Percentiles rank a stretch among this genome's conserved stretches.
These are phyloP conservation scores for Lasiommata megera DNA, from an alignment of 2,888 invertebrate genomes.

Conservation along the genomic window DNA sequence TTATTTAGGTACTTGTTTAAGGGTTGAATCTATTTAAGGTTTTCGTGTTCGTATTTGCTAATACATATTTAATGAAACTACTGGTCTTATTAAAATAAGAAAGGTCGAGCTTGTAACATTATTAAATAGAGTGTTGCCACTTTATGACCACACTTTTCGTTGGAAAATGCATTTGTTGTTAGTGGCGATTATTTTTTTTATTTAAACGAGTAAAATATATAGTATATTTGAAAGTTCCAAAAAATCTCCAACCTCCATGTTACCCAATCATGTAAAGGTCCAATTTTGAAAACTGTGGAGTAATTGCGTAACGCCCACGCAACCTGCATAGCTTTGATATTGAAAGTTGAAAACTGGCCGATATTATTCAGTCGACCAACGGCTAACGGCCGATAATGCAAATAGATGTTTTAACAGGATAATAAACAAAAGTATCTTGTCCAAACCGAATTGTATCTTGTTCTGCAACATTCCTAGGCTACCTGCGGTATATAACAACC, in stretches of 20 bases:
- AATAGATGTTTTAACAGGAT: not conserved
- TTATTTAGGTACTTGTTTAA: too few relatives aligned
- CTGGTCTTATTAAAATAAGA: too few relatives aligned
- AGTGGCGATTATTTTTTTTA: too few relatives aligned
- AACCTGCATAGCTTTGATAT: not conserved
- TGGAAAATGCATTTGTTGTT: too few relatives aligned
- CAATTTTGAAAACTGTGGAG: not conserved
- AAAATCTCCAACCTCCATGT: not conserved
- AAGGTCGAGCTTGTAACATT: too few relatives aligned
- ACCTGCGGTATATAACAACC: not conserved
- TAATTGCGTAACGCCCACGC: not conserved
- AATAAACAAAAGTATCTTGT: slow-evolving; percentile 1
- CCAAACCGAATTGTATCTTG: slow-evolving; percentile 11
- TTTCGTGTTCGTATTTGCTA: too few relatives aligned
- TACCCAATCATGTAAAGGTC: not conserved
- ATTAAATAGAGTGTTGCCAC: too few relatives aligned
- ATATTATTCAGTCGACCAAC: not conserved
- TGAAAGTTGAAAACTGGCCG: not conserved
- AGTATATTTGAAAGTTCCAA: not conserved
- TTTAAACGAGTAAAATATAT: too few relatives aligned
- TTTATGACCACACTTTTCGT: too few relatives aligned
- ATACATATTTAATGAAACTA: too few relatives aligned
- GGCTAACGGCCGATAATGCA: not conserved
- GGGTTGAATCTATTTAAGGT: too few relatives aligned
- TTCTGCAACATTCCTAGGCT: slow-evolving; percentile 25